Evolutionary conservation across 2,797 vertebrate genomes (phyloP), one percentile per base, ranked within the genome.

Genomic region (Ptychobarbus kaznakovi): DNA sequence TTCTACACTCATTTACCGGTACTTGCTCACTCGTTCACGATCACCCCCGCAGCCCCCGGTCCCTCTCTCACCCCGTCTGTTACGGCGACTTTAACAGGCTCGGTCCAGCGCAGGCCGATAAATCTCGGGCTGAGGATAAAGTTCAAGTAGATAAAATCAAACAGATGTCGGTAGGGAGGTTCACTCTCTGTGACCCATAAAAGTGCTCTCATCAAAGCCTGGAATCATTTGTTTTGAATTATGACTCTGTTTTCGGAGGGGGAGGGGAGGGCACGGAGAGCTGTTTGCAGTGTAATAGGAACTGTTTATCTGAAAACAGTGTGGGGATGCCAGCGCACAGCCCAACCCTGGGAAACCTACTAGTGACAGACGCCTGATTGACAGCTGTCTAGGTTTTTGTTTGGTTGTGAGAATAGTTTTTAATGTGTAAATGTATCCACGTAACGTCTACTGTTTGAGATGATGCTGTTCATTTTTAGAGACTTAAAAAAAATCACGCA

Each of bases 101-200:
- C 92, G 94, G 94, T 95, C 96, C 94, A 95, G 96, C 96, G 97
- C 96, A 95, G 96, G 96, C 95, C 96, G 96, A 97, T 99, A 99
- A 97, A 98, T 98, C 97, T 97, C 96, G 93, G 93, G 95, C 95
- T 88, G 95, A 95, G 97, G 97, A 99, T 97, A 99, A 98, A 99
- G 98, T 99, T 99, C 97, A 99, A 96, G 96, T 95, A 97, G 98
- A 99, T 99, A 98, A 99, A 99, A 98, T 99, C 97, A 98, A 99
- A 98, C 98, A 99, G 98, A 99, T 99, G 98, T 99, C 97, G 95
- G 97, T 93, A 81, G 94, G 96, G 96, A 96, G 92, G 92, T 90
- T 88, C 93, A 97, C 97, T 97, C 96, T 97, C 94, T 93, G 93
- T 97, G 97, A 98, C 97, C 97, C 96, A 97, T 97, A 97, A 98